Evolutionary conservation across 2,888 invertebrate species (phyloP), one percentile per base, ranked within the genome.

Genomic region (Abscondita cerata): DNA sequence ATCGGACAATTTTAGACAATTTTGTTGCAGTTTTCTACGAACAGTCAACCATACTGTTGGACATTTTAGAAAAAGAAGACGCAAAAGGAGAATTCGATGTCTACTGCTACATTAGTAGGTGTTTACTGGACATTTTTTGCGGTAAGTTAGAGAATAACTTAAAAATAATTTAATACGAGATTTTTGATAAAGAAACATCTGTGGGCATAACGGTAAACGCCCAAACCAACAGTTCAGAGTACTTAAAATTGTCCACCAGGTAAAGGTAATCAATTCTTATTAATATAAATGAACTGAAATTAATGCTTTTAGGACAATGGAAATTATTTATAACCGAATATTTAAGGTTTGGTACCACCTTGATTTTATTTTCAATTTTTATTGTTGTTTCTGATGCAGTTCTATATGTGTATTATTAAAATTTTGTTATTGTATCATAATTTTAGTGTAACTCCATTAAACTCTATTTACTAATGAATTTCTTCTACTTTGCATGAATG

Each of bases 141-240:
- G 86, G 87, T 87, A 75, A 78, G 78, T 70, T 41, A 11, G 36
- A 3, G 25, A 18, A 44, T 8, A 36, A 16, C 36, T 52, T n/a
- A 8, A 16, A 8, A 2, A 41, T 12, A 13, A 41, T 8, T 9
- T 3, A 8, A 15, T n/a, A n/a, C n/a, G n/a, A n/a, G n/a, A 4
- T 44, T 44, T 1, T 4, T 25, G 25, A 25, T 6, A 4, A 4
- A 87, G 90, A 90, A 76, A 88, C 90, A 1, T 88, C 90, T 0
- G 90, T 91, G 90, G 90, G 90, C 0, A 83, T 85, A 60, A 81
- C 83, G 47, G 84, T 90, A 75, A 82, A 85, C 56, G 84, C 86
- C 0, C 86, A 86, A 71, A 81, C 82, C 41, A 80, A 81, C 0
- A 83, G 87, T 55, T 83, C 85, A 0, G 83, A 84, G 12, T 89